Evolutionary conservation across 2,888 invertebrate genomes (phyloP), one percentile per base, ranked within the genome.

Genomic region (Hirudinaria manillensis): DNA sequence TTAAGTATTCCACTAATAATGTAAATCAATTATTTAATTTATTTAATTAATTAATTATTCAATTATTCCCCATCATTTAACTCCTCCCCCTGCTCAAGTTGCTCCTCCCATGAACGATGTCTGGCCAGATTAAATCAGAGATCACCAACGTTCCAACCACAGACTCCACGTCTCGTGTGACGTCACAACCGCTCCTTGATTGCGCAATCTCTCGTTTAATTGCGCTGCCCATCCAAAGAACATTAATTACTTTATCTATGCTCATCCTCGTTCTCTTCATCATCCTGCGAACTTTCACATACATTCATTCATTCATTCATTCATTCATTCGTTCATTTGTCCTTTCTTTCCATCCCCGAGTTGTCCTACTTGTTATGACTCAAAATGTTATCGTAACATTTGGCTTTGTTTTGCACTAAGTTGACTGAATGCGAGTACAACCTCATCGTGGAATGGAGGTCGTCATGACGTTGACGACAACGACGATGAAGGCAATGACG

Each of bases 401-500:
- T 45, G 45, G 10, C 45, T 6, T 7, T 45, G 10, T 45, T 45
- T 45, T 7, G 45, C 10, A 7, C 16, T 6, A 45, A 45, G n/a
- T n/a, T n/a, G n/a, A 45, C 36, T 36, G 36, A 36, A 36, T 36
- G 13, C 45, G 16, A 45, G 16, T 1, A 4, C 10, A 45, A 45
- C 45, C 3, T 38, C 38, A 10, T 6, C 10, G 38, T 38, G 3
- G 3, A 6, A 6, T 3, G 38, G 38, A 10, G 10, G 38, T n/a
- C n/a, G n/a, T n/a, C n/a, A 53, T 53, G 61, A 61, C 13, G 61
- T 19, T 61, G 21, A 61, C 10, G n/a, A 61, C 21, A n/a, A 2
- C 21, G n/a, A 61, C 19, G 61, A 61, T 61, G 61, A 61, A 19
- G 67, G 66, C 3, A 38, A 73, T 45, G 66, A 73, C 38, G 38